A percentile compares a stretch with the other conserved stretches of the same genome.
Evolutionary conservation across 2,113 vertebrate species (phyloP).

Genomic region (Regulus satrapa): DNA sequence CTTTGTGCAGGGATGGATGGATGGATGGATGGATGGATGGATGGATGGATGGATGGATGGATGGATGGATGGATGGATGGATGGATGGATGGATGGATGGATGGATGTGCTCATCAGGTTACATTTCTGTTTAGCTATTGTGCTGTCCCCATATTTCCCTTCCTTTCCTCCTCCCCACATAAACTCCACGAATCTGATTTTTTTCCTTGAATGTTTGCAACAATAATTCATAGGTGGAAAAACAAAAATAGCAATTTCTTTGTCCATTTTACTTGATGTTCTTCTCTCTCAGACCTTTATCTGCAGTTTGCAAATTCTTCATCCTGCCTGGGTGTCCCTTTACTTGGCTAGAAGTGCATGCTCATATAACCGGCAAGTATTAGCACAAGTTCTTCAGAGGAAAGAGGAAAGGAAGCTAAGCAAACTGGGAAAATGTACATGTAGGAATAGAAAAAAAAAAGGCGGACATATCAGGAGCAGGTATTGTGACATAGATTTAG

Average conservation of each 20-base stretch:
- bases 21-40: not conserved
- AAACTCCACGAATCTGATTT: not conserved
- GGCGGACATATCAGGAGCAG: rapidly evolving
- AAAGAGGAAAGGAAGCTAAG: not conserved
- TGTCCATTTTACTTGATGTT: not conserved
- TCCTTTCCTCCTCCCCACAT: not conserved
- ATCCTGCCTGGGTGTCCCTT: not conserved
- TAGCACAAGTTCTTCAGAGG: not conserved
- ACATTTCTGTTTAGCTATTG: not conserved
- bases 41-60: not conserved
- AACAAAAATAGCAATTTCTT: not conserved
- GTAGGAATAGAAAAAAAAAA: not conserved
- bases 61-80: not conserved
- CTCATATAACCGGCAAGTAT: not conserved
- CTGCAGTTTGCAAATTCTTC: not conserved
- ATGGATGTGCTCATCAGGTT: rapidly evolving
- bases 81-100: not conserved
- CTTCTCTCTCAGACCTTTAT: not conserved
- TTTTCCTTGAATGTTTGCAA: not conserved
- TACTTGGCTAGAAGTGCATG: not conserved
- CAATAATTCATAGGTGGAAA: not conserved
- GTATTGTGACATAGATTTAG: not conserved
- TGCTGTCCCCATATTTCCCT: not conserved
- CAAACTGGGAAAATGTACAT: not conserved
- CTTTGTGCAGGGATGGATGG: not conserved